Evolutionary conservation across 2,113 vertebrate genomes (phyloP).

Genomic region (Tyrannus savana): DNA sequence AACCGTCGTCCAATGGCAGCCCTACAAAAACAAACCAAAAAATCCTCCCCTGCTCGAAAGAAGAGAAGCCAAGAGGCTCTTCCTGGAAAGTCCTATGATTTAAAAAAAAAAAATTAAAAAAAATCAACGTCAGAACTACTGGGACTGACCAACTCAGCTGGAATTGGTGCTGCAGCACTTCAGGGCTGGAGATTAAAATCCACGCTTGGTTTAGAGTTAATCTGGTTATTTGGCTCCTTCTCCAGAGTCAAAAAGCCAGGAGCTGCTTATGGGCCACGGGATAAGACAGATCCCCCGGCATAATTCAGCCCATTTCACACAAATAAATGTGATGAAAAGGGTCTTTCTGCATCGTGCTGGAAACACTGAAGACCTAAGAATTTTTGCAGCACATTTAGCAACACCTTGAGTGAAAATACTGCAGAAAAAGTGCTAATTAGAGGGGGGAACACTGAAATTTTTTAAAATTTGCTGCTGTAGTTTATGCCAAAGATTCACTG

Average conservation of each 20-base stretch:
- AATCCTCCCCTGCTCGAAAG: neutral
- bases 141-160: neutral
- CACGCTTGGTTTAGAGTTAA: neutral
- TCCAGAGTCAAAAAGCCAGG: constrained; percentile 26
- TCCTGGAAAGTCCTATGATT: neutral
- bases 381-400: neutral
- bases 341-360: neutral
- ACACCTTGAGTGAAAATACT: neutral
- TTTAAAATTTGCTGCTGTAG: neutral
- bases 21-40: neutral
- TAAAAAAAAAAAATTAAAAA: neutral
- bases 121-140: neutral
- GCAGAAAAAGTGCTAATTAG: fast-evolving
- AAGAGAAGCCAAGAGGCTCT: neutral
- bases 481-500: neutral
- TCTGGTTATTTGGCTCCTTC: constrained; percentile 42
- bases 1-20: neutral
- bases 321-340: neutral
- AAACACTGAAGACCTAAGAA: neutral
- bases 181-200: neutral
- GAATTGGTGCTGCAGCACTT: neutral
- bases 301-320: neutral
- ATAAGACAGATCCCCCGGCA: neutral
- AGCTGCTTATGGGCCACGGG: neutral
- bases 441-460: neutral